Percentiles rank a stretch among this genome's conserved stretches.
phyloP scores from a whole-genome alignment of 2,797 vertebrate genomes.

The Paedocypris micromegethes region DNA sequence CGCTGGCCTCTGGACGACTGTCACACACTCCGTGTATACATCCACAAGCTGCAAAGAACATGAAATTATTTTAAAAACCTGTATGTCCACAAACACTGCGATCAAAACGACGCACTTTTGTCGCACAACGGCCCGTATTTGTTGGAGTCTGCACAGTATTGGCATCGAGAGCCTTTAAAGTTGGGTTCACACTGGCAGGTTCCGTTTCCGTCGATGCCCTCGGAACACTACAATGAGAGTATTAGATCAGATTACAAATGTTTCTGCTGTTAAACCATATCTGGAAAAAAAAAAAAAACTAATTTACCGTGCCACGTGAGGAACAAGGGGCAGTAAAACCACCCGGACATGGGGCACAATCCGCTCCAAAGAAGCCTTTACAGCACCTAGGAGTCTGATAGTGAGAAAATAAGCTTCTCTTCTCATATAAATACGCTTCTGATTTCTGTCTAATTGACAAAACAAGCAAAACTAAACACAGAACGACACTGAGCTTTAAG shows the following conservation, averaged over 20 bases:
- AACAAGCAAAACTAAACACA: background rate
- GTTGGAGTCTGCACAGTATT: slow-evolving; percentile 73
- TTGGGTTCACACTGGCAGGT: slow-evolving; percentile 73
- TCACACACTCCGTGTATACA: slow-evolving; percentile 80
- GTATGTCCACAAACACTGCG: background rate
- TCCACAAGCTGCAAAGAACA: slow-evolving; percentile 67
- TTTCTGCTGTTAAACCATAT: too few relatives aligned
- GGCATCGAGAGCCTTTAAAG: slow-evolving; percentile 80
- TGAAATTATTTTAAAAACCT: background rate
- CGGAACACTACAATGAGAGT: slow-evolving; percentile 71
- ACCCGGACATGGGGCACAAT: slow-evolving; percentile 82
- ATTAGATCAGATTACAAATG: too few relatives aligned
- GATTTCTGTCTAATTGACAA: too few relatives aligned
- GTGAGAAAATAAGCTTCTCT: slow-evolving; percentile 24
- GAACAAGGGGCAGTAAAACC: slow-evolving; percentile 78
- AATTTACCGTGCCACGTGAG: slow-evolving; percentile 77
- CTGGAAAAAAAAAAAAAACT: background rate
- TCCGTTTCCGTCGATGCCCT: slow-evolving; percentile 77
- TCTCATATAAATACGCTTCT: background rate
- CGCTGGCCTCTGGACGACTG: slow-evolving; percentile 69
- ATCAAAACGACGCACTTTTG: slow-evolving; percentile 64
- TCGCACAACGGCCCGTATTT: slow-evolving; percentile 79
- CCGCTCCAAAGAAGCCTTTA: slow-evolving; percentile 82
- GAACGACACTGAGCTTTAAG: too few relatives aligned
- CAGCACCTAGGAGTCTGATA: slow-evolving; percentile 79